Base-by-base conservation (phyloP, 2,888 invertebrate species). In the Catocala nupta region DNA sequence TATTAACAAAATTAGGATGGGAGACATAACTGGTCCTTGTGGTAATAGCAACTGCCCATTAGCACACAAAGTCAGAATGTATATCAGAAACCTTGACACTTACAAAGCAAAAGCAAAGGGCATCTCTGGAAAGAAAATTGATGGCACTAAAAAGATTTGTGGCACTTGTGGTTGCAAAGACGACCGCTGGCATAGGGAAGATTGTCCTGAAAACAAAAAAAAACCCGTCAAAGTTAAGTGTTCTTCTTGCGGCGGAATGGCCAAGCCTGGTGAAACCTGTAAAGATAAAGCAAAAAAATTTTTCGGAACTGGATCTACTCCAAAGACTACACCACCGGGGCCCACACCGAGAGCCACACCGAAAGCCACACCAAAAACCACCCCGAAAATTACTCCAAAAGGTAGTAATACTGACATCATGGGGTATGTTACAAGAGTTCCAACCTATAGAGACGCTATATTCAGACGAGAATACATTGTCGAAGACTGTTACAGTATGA, bases 1-100 rank as follows among this genome's bases (percentile, higher is more conserved):
- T 12, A 87, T 91, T 25, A 83, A 90, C 58, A 91, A 91, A 69
- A 89, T 94, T 54, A 87, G 87, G 72, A 94, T 94, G 93, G 93
- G 94, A 59, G 93, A 94, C 68, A 94, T 94, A 43, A 84, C 79
- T 47, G 94, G 94, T 5, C 93, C 94, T 1, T 94, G 94, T 78
- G 94, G 94, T 52, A 94, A 94, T 75, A 59, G 83, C 34, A 93
- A 90, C 56, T 94, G 94, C 75, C 77, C 86, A 45, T 78, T 94
- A 68, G 93, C 93, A 45, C 92, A 92, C 71, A 94, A 91, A 82
- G 89, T 94, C 1, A 91, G 79, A 75, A 85, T 76, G 9, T 94
- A 93, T 63, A 88, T 94, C 54, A 85, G 94, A 72, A 87, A 87
- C 63, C 71, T 93, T 50, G 89, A 91, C 1, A 77, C 82, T 6